Evolutionary conservation across 2,113 vertebrate genomes (phyloP), one percentile per base, ranked within the genome.

Genomic region (Nothoprocta perdicaria): DNA sequence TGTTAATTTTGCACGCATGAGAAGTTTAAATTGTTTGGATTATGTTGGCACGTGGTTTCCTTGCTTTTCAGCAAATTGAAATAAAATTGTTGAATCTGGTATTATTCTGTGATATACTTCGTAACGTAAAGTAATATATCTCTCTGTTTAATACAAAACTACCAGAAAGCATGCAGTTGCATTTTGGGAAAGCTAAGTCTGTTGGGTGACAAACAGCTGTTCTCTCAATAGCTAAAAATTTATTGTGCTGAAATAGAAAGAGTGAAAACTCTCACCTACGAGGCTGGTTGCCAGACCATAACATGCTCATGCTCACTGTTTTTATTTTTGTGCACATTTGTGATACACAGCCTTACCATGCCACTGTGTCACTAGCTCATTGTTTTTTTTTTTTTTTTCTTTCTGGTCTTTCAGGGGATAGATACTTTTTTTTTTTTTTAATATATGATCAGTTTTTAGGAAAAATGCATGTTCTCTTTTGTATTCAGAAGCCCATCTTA

Each of bases 401-500:
- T 83, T 93, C 78, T 86, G 80, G 17, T 83, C 71, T 89, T 92
- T 93, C 72, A 93, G 55, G 68, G 31, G 67, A 63, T 89, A 90
- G 63, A 85, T 74, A 92, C 6, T 79, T 90, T 53, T 95, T 94
- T 53, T 95, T 94, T 92, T 82, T 41, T 82, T 76, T 89, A 90
- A 73, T 83, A n/a, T 10, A 2, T 89, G 80, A 88, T 82, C 27
- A 80, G 6, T 29, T 90, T 62, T 86, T 86, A 90, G 67, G 60
- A 93, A 88, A 93, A 92, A 82, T 50, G 31, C 3, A 6, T 87
- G 17, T 67, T 92, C 45, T 94, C 11, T 90, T 23, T 93, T 81
- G 22, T 58, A 35, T 89, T 87, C 67, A 90, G 88, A 86, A 86
- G 67, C 55, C 79, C 62, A 62, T 69, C 74, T 82, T 93, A 35